Evolutionary conservation across 2,888 invertebrate species (phyloP), one percentile per base, ranked within the genome.

Genomic region (Junonia oenone): DNA sequence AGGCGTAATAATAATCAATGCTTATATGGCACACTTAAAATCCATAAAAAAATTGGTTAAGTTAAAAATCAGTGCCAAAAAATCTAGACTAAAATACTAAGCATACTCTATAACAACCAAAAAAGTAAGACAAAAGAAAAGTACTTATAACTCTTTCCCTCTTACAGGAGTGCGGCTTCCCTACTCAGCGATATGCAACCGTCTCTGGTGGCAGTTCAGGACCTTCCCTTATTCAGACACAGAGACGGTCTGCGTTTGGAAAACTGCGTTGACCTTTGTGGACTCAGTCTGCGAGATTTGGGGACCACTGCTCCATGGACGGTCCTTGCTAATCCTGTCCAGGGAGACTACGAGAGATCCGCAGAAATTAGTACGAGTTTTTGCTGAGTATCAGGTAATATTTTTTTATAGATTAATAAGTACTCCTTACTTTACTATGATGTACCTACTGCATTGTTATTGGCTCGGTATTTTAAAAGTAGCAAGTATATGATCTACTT

Each of bases 251-350:
- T 95, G 96, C 67, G 94, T 96, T 0, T 97, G 97, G 87, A 98
- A 98, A 83, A 98, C 98, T 0, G 96, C 97, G 0, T 83, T 97
- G 14, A 97, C 97, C 0, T 98, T 98, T 74, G 97, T 98, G 2
- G 98, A 98, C 76, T 96, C 97, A 0, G 94, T 97, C 6, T 92
- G 95, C 1, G 98, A 98, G 88, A 93, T 98, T 53, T 97, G 97
- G 95, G 95, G 95, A 0, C 95, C 97, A 0, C 75, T 98, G 43
- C 85, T 97, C 13, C 94, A 94, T 61, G 95, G 94, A 8, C 76
- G 86, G 49, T 91, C 95, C 0, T 75, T 97, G 51, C 75, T 97
- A 14, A 93, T 97, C 3, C 91, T 97, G 6, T 92, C 96, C 0
- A 94, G 93, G 69, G 91, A 91, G 11, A 86, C 93, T 0, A 96